Base-by-base conservation (phyloP, 1,140 invertebrate genomes). In the Zaprionus taronus region DNA sequence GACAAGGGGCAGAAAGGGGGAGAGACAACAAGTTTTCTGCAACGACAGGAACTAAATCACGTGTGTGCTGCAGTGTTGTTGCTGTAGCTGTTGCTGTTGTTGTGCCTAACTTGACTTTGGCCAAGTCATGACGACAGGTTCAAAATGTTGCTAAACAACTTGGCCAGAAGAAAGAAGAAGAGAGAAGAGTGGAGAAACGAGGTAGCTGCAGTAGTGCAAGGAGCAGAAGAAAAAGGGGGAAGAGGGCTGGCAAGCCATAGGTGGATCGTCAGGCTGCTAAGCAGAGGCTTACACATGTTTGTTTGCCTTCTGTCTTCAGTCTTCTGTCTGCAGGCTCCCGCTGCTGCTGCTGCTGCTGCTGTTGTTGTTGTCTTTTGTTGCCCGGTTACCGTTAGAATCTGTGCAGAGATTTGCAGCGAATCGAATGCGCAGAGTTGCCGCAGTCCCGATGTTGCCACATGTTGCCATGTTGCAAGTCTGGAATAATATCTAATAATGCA, bases 41-140 rank as follows among this genome's bases (percentile, higher is more conserved):
- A 90, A 72, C 85, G 85, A 90, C 85, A 90, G 85, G 84, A 89
- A 89, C 84, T 89, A 89, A 89, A 89, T 89, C 84, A 89, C 85
- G 85, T 89, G 85, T 89, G 76, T 73, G 72, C 57, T 63, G 62
- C 31, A 44, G 63, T 63, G 61, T 28, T 69, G 63, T 38, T 73
- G 57, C 14, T 65, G 55, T 14, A 60, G 58, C 15, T 72, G 63
- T 17, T 72, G 56, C 28, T 63, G 63, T 63, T 71, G 47, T 66
- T 79, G 60, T 81, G 72, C 72, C 89, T 69, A 90, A 85, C 86
- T 89, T 84, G 84, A 90, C 85, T 89, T 89, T 89, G 85, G 85
- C 86, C 85, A 89, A 89, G 85, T 89, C 85, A 89, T 90, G 85
- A 85, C 86, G 86, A 89, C 85, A 89, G 85, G 85, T 89, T 89